Evolutionary conservation across 2,797 vertebrate genomes (phyloP).

Genomic region (Eurystomus glaucurus): DNA sequence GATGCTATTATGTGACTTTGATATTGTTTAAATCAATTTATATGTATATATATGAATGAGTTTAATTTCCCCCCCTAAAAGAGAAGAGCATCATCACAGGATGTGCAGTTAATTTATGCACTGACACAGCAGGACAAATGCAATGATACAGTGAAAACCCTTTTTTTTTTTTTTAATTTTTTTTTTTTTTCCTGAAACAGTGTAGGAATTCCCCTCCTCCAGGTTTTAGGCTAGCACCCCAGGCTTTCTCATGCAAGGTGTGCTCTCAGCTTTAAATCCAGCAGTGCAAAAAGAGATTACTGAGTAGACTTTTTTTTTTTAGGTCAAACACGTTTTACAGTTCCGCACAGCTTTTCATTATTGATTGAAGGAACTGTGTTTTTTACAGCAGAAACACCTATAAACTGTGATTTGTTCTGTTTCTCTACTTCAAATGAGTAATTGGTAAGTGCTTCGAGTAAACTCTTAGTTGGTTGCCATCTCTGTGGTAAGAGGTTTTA

Average conservation of each 20-base stretch:
- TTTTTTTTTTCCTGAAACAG: background rate
- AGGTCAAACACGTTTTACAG: background rate
- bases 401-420: background rate
- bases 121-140: background rate
- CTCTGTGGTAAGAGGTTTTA: background rate
- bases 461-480: background rate
- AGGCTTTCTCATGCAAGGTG: background rate
- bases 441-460: background rate
- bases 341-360: background rate
- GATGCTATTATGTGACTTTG: background rate
- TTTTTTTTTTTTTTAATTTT: background rate
- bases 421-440: background rate
- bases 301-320: background rate
- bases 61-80: background rate
- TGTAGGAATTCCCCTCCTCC: background rate
- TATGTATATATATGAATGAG: background rate
- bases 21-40: background rate
- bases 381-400: background rate
- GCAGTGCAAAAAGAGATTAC: background rate
- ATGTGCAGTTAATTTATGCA: background rate
- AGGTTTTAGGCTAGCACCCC: background rate
- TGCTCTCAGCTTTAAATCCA: background rate
- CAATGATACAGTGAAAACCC: background rate
- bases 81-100: background rate
- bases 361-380: background rate